Evolutionary conservation across 2,797 vertebrate species (phyloP).

Genomic region (Darevskia nairensis): DNA sequence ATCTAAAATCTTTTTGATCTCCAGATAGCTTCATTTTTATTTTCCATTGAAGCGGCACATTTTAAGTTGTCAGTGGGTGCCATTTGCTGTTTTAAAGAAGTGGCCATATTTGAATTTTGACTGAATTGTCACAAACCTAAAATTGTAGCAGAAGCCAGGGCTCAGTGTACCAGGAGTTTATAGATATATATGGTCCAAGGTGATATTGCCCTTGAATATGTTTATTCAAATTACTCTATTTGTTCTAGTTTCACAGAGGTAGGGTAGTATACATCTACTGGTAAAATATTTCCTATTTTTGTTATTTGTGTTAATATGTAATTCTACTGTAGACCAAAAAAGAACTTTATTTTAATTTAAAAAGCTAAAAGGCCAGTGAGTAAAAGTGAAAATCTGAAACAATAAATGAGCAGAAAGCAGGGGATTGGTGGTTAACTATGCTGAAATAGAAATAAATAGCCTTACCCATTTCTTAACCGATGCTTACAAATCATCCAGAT

Average conservation of each 20-base stretch:
- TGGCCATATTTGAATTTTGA: slow-evolving; percentile 50
- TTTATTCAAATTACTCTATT: slow-evolving; percentile 70
- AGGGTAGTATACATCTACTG: slow-evolving; percentile 78
- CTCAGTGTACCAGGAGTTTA: slow-evolving; percentile 64
- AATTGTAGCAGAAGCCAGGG: slow-evolving; percentile 29
- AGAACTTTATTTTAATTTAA: slow-evolving; percentile 65
- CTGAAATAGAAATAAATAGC: slow-evolving; percentile 80
- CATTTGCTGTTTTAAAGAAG: slow-evolving; percentile 56
- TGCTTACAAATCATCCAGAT: slow-evolving; percentile 77
- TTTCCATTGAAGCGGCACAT: slow-evolving; percentile 39
- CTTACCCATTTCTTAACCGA: slow-evolving; percentile 81
- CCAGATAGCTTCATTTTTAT: slow-evolving; percentile 53
- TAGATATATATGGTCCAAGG: slow-evolving; percentile 60
- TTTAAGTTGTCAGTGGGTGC: slow-evolving; percentile 45
- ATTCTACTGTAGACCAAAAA: slow-evolving; percentile 88
- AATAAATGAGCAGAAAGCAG: slow-evolving; percentile 73
- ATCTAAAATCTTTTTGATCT: slow-evolving; percentile 54
- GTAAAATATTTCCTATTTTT: slow-evolving; percentile 71
- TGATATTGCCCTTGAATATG: slow-evolving; percentile 64
- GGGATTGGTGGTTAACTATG: slow-evolving; percentile 77
- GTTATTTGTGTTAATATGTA: slow-evolving; percentile 78
- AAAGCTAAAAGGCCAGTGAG: slow-evolving; percentile 76
- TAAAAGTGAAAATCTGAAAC: slow-evolving; percentile 71
- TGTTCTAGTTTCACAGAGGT: slow-evolving; percentile 75
- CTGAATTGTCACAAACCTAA: slow-evolving; percentile 61